These are phyloP conservation scores for Eonycteris spelaea DNA, from an alignment of 2,113 vertebrate species.

Conservation along the genomic window DNA sequence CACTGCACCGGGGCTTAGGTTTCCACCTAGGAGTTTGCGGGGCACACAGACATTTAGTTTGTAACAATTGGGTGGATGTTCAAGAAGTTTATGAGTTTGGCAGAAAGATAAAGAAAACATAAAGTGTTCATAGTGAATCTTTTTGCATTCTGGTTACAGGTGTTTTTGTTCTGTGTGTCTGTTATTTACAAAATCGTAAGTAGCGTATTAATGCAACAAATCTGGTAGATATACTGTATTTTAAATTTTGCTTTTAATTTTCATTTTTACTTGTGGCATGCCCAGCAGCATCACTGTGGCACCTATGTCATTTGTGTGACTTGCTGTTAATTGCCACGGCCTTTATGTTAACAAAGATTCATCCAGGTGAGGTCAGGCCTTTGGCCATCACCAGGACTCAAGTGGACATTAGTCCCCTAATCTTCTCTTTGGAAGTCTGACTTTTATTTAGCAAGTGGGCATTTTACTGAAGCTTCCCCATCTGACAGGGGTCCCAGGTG, in stretches of 20 bases:
- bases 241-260: background rate
- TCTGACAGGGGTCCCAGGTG: no score
- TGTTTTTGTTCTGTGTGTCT: background rate
- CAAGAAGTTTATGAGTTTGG: background rate
- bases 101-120: background rate
- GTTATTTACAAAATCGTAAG: background rate
- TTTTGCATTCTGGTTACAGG: background rate
- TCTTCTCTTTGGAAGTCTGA: background rate
- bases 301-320: background rate
- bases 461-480: background rate
- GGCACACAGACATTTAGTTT: background rate
- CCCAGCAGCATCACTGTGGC: background rate
- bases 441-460: background rate
- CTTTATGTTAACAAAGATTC: background rate
- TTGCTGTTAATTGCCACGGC: rapidly evolving
- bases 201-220: background rate
- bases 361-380: background rate
- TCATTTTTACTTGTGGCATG: background rate
- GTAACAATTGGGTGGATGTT: background rate
- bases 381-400: background rate
- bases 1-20: background rate
- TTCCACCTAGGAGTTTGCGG: background rate
- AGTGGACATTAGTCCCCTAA: background rate
- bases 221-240: background rate
- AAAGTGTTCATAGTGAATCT: background rate